Evolutionary conservation across 2,888 invertebrate genomes (phyloP).

Genomic region (Parnassius apollo): DNA sequence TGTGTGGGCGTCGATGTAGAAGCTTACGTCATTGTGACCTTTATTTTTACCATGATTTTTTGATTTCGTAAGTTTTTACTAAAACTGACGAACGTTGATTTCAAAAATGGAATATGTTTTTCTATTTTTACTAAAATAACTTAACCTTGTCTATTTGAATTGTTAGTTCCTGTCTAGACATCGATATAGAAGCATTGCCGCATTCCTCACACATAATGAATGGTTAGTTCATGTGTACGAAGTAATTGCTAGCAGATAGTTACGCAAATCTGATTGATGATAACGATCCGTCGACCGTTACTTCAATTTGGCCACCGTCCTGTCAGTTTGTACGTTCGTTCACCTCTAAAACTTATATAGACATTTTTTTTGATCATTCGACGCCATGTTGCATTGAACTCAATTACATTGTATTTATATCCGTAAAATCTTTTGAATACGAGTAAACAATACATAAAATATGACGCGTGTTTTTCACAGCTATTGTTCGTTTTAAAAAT

Average conservation of each 20-base stretch:
- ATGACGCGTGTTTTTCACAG: constrained; percentile 17
- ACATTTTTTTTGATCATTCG: constrained; percentile 37
- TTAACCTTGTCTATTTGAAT: no score
- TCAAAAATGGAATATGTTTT: no score
- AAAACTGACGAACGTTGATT: no score
- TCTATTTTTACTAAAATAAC: no score
- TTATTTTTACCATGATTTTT: constrained; percentile 17
- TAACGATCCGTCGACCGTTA: constrained; percentile 73
- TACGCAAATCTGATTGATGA: constrained; percentile 80
- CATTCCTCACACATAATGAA: constrained; percentile 58
- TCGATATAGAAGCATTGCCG: constrained; percentile 41
- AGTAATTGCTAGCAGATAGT: constrained; percentile 75
- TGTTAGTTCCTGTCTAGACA: not conserved
- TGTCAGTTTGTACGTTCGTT: constrained; percentile 59
- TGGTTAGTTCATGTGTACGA: constrained; percentile 51
- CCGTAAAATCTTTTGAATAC: constrained; percentile 37
- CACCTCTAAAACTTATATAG: constrained; percentile 47
- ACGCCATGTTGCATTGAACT: constrained; percentile 18
- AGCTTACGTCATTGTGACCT: constrained; percentile 24
- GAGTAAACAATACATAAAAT: constrained; percentile 15
- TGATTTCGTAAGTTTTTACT: not conserved
- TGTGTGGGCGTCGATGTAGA: constrained; percentile 37
- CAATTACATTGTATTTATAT: constrained; percentile 21
- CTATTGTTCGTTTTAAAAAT: constrained; percentile 23
- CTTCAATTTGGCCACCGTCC: constrained; percentile 73